Base-by-base conservation (phyloP, 2,113 vertebrate genomes). In the Naja naja region DNA sequence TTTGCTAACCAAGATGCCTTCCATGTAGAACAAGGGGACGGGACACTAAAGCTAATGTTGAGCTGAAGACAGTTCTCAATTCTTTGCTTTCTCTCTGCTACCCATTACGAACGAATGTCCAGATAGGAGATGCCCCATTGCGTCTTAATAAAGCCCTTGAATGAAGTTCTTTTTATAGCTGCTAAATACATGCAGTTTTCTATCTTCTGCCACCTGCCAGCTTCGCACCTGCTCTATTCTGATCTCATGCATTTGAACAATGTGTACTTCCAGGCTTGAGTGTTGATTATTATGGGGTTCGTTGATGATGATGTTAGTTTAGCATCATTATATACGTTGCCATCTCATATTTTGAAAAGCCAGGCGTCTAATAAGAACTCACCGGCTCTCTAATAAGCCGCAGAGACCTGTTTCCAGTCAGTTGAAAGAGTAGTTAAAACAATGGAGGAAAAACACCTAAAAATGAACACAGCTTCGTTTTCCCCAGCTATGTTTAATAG, bases 181-280 rank as follows among this genome's bases (percentile, higher is more conserved):
- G 85, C 45, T 52, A 89, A 85, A 60, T 12, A 16, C 11, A 85
- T 85, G 88, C 43, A 49, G 92, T 89, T 90, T 90, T 34, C 55
- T 54, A 12, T 45, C 53, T 86, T 87, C 81, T 64, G 69, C 92
- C 92, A 90, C 92, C 89, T 90, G 92, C 92, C 89, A 45, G 89
- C 81, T 90, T 43, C 60, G 56, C 92, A 93, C 92, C 89, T 93
- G 92, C 92, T 93, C 88, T 55, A 3, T 87, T 90, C 81, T 52
- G 55, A 93, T 93, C 89, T 90, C 89, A 90, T 87, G 39, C 55
- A 14, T 87, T 56, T 53, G 89, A 93, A 93, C 92, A 93, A 90
- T 93, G 92, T 64, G 55, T 90, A 45, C 89, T 87, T 69, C 55
- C 74, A 34, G 90, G 74, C 81, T 27, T 43, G 55, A 90, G 55